Evolutionary conservation across 2,797 vertebrate genomes (phyloP).

Genomic region (Urophycis tenuis): DNA sequence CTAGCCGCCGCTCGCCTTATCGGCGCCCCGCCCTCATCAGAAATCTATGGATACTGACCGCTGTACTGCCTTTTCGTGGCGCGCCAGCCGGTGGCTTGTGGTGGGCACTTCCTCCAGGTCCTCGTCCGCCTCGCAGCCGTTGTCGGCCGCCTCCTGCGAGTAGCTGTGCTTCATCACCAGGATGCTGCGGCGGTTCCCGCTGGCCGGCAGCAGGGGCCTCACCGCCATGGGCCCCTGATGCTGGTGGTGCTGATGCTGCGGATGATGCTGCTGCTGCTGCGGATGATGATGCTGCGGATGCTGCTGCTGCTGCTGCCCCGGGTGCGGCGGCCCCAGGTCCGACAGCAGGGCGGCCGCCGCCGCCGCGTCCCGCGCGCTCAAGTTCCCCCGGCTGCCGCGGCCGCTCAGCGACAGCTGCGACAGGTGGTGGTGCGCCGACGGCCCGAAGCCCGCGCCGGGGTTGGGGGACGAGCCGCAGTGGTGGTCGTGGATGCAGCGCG

Average conservation of each 20-base stretch:
- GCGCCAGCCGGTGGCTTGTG: slow-evolving; percentile 95
- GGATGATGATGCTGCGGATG: neutral
- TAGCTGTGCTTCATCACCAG: slow-evolving; percentile 99
- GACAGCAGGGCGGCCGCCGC: slow-evolving; percentile 76
- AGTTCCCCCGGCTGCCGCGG: slow-evolving; percentile 77
- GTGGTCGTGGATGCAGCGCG: slow-evolving; percentile 94
- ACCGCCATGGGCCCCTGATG: slow-evolving; percentile 78
- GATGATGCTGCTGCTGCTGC: neutral
- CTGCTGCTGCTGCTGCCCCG: neutral
- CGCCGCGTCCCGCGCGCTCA: slow-evolving; percentile 78
- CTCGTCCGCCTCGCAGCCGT: slow-evolving; percentile 86
- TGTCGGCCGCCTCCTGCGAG: slow-evolving; percentile 87
- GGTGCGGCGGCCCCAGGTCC: slow-evolving; percentile 73
- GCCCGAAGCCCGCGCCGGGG: slow-evolving; percentile 42
- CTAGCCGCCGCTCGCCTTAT: neutral
- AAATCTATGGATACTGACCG: slow-evolving; percentile 98
- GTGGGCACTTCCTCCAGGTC: slow-evolving; percentile 98
- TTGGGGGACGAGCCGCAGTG: slow-evolving; percentile 85
- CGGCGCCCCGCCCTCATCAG: slow-evolving; percentile 75
- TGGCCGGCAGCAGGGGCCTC: slow-evolving; percentile 77
- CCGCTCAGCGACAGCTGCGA: slow-evolving; percentile 39
- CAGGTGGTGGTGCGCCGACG: neutral
- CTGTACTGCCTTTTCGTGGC: slow-evolving; percentile 98
- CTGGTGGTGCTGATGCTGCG: neutral
- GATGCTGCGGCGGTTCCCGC: slow-evolving; percentile 87